Base-by-base conservation (phyloP, 2,888 invertebrate species). In the Hydroisotoma schaefferi region DNA sequence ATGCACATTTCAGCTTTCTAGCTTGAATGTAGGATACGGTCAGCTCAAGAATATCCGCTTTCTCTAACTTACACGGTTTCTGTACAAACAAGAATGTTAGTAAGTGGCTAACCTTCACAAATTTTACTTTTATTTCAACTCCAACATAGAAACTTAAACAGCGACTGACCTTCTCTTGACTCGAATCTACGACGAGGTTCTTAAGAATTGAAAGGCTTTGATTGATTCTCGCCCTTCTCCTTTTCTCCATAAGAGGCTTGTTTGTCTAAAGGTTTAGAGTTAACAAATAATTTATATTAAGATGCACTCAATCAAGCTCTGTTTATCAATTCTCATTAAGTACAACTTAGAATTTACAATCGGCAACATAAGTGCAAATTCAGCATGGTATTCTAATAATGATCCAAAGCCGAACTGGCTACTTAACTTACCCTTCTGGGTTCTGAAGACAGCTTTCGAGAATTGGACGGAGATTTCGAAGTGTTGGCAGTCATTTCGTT, bases 31-130 rank as follows among this genome's bases (percentile, higher is more conserved):
- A 40, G 29, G 57, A 40, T 27, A 57, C 51, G 20, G 57, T 52
- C n/a, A 49, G 29, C n/a, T 49, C 51, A 1, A 57, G 51, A 44
- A 57, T 57, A 43, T 57, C 51, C 12, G 57, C 51, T 33, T 57
- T 57, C 25, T 57, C 57, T 26, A 57, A 52, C 44, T 57, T 47
- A 4, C 8, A 10, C 15, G 33, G 33, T 15, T 33, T 33, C 33
- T 33, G 33, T 33, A 15, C 8, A n/a, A n/a, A n/a, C n/a, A n/a
- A n/a, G n/a, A n/a, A n/a, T n/a, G n/a, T n/a, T n/a, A n/a, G n/a
- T n/a, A n/a, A n/a, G n/a, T n/a, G n/a, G n/a, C n/a, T n/a, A n/a
- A n/a, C n/a, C n/a, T n/a, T n/a, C n/a, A n/a, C n/a, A n/a, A n/a
- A n/a, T n/a, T n/a, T n/a, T n/a, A n/a, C n/a, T n/a, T n/a, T n/a